Evolutionary conservation across 2,888 invertebrate genomes (phyloP), one percentile per base, ranked within the genome.

Genomic region (Shargacucullia verbasci): DNA sequence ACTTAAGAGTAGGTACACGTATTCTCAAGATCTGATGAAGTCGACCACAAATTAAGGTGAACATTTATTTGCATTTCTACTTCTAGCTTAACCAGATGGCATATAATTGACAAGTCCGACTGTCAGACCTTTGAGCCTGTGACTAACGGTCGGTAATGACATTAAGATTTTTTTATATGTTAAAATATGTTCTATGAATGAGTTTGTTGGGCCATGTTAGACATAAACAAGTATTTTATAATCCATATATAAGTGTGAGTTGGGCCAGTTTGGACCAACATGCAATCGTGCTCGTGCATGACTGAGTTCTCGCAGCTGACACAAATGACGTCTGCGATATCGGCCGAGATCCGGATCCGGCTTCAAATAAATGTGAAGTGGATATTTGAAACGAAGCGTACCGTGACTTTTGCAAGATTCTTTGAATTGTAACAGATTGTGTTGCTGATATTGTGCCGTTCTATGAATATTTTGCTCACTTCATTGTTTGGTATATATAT

Each of bases 241-340:
- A n/a, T 33, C 33, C 15, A n/a, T 33, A 44, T 20, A 20, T 13
- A 35, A 8, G 44, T 33, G 15, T 44, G 33, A n/a, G 33, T 20
- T n/a, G 15, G 29, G 29, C 29, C 29, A 29, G 29, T 9, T 9
- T 11, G 15, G 33, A 15, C 14, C 33, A 13, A 12, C 31, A n/a
- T 43, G 14, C 33, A 15, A 44, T 44, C 44, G 44, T 15, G 14
- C 25, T 46, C 29, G 8, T 46, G 33, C 64, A 37, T 25, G 12
- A 43, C 8, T 33, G 33, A 41, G 33, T 40, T 37, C 13, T 20
- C 44, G 13, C 31, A 54, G 55, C 40, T 46, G 65, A 37, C 14
- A 33, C 45, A 41, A 35, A 15, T 31, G 44, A 27, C 35, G 31
- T 37, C 46, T 41, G 20, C 29, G 45, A 48, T 48, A 38, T 33